These are phyloP conservation scores for Vulpes ferrilata DNA, from an alignment of 2,113 vertebrate species.

Conservation along the genomic window DNA sequence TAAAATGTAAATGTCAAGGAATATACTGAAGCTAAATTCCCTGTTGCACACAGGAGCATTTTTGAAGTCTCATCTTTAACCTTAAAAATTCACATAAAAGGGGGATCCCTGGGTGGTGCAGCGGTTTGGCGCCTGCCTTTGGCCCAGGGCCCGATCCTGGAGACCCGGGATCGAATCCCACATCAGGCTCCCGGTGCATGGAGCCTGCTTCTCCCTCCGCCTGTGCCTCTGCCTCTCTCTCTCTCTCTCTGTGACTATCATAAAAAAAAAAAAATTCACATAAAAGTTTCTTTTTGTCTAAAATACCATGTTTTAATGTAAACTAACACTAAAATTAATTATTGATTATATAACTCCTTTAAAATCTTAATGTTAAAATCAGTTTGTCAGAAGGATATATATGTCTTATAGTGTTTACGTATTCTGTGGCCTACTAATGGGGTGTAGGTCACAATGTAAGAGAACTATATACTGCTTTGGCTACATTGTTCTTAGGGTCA, in stretches of 20 bases:
- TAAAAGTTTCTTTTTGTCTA: neutral
- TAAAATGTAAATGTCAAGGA: neutral
- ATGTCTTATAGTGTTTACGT: neutral
- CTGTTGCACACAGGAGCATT: neutral
- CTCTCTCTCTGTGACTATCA: too few species aligned
- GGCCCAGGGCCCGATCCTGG: too few species aligned
- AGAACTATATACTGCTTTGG: neutral
- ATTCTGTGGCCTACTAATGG: neutral
- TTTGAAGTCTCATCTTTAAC: neutral
- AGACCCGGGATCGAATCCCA: too few species aligned
- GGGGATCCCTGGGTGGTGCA: too few species aligned
- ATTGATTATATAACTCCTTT: neutral
- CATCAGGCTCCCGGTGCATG: too few species aligned
- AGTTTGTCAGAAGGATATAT: neutral
- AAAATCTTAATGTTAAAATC: neutral
- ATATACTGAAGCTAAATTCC: neutral
- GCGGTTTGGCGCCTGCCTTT: too few species aligned
- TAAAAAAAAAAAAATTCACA: neutral
- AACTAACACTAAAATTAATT: neutral
- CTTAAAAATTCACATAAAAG: neutral
- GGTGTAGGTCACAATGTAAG: accelerated
- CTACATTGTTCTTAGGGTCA: neutral
- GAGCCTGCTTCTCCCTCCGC: too few species aligned
- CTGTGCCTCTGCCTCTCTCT: too few species aligned
- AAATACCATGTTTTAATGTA: neutral